Base-by-base conservation (phyloP, 2,888 invertebrate species). In the Nemoura dubitans region DNA sequence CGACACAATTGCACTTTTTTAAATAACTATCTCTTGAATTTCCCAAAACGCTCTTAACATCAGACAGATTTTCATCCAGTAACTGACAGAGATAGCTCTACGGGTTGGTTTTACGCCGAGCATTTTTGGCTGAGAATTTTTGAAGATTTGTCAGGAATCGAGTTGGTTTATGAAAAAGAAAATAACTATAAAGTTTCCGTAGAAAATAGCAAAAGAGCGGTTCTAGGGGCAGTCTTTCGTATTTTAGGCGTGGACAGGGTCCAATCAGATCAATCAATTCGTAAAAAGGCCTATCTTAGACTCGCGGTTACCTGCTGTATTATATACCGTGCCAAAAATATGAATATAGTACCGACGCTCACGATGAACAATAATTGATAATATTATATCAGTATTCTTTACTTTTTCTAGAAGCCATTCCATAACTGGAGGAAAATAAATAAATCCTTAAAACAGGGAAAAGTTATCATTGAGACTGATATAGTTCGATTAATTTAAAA, bases 251-350 rank as follows among this genome's bases (percentile, higher is more conserved):
- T 59, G 59, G 59, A 59, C 59, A 59, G 59, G 59, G 59, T 59
- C 59, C 59, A 59, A 59, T 59, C 59, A 1, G 59, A 59, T 16
- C 59, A 59, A 59, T 59, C 59, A 59, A 59, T 59, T 59, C 59
- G 59, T 59, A 59, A 59, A 59, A 59, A 59, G 59, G 59, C 59
- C 59, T 59, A 59, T 59, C 59, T 7, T 59, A 59, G 59, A 59
- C 59, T 10, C 59, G 59, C 59, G 59, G 59, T 16, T 59, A 59
- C 59, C 59, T 59, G 59, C 59, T 59, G 59, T 59, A 21, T 59
- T 59, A 21, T 59, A 59, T 21, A 10, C 10, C 59, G 59, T 59
- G 59, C 59, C 59, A 59, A 59, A 10, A 21, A 59, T 21, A 10
- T n/a, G n/a, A 10, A 14, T 59, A 36, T 3, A 6, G 10, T 36